A percentile compares a stretch with the other conserved stretches of the same genome.
These are phyloP conservation scores for Poeciliopsis paucimaculata DNA, from an alignment of 2,797 vertebrate genomes.

Conservation along the genomic window DNA sequence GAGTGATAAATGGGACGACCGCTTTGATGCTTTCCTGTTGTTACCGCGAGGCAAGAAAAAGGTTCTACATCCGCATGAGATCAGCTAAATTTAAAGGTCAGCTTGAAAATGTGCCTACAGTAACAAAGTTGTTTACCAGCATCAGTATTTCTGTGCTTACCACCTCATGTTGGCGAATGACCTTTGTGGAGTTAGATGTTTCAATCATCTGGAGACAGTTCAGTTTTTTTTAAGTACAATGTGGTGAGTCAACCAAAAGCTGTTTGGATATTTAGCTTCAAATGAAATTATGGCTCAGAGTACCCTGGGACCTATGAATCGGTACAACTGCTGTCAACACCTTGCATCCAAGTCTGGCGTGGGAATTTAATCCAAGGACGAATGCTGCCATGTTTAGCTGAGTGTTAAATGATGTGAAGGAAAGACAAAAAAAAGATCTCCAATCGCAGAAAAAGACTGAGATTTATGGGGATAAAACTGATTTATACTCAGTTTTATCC, in stretches of 20 bases:
- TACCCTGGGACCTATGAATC: background rate
- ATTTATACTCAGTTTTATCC: no score
- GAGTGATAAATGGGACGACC: slow-evolving; percentile 16
- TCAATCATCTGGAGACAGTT: slow-evolving; percentile 4
- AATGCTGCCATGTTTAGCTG: background rate
- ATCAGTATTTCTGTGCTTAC: background rate
- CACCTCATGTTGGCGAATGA: background rate
- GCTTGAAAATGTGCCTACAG: background rate
- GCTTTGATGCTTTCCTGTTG: slow-evolving; percentile 17
- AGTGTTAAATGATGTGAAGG: background rate
- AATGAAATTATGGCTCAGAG: background rate
- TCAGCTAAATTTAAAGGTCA: slow-evolving; percentile 18
- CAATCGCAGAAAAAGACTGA: slow-evolving; percentile 27
- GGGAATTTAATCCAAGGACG: background rate
- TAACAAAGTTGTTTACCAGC: background rate
- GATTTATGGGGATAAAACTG: no score
- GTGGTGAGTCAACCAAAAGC: background rate
- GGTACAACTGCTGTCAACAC: background rate
- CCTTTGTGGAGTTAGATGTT: background rate
- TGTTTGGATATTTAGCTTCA: background rate
- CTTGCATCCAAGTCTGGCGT: background rate
- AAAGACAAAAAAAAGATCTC: slow-evolving; percentile 8
- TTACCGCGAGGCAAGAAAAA: slow-evolving; percentile 5
- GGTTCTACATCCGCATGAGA: background rate
- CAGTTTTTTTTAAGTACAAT: background rate